Evolutionary conservation across 2,888 invertebrate species (phyloP).

Genomic region (Globia sparganii): DNA sequence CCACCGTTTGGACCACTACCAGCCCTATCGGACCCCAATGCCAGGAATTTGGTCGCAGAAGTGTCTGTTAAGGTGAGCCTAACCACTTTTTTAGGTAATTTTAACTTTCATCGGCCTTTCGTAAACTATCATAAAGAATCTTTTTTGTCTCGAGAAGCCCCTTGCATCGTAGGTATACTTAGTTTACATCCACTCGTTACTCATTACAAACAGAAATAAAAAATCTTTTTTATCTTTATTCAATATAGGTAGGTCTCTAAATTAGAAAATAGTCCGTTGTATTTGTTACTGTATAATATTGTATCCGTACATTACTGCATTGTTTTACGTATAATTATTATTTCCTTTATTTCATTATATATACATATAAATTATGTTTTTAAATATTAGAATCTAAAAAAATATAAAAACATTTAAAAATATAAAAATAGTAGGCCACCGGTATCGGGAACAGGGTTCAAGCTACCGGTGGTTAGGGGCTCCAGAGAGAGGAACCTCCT

Average conservation of each 20-base stretch:
- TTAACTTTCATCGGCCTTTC: not conserved
- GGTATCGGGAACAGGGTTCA: too few species aligned
- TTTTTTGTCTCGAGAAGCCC: not conserved
- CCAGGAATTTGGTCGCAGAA: constrained; percentile 96
- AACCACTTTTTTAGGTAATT: not conserved
- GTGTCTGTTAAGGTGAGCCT: constrained; percentile 94
- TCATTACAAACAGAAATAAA: not conserved
- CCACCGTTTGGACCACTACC: constrained; percentile 82
- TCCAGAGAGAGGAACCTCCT: too few species aligned
- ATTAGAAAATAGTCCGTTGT: not conserved
- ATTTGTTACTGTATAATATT: not conserved
- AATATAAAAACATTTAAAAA: too few species aligned
- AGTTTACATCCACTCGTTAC: not conserved
- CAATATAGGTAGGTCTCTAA: too few species aligned
- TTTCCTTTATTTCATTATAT: too few species aligned
- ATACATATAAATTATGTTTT: too few species aligned
- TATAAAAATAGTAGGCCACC: too few species aligned
- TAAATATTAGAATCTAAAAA: too few species aligned
- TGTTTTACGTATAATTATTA: not conserved
- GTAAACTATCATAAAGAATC: not conserved
- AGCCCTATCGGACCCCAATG: constrained; percentile 94
- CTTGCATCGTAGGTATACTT: not conserved
- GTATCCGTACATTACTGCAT: not conserved
- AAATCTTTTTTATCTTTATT: too few species aligned
- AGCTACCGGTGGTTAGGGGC: too few species aligned